A percentile compares a stretch with the other conserved stretches of the same genome.
These are phyloP conservation scores for Palaemon carinicauda DNA, from an alignment of 1,140 invertebrate genomes.

Conservation along the genomic window DNA sequence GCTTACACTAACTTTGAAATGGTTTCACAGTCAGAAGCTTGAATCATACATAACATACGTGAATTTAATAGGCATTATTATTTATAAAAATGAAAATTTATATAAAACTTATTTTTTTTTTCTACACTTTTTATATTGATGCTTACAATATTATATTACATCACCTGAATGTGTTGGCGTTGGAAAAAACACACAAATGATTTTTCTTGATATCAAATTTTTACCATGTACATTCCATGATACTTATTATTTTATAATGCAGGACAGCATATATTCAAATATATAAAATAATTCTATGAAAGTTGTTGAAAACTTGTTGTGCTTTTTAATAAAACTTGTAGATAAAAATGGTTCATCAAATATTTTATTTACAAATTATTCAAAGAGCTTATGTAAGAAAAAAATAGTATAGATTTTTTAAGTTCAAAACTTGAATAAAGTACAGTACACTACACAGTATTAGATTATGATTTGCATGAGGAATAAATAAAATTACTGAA, in stretches of 20 bases:
- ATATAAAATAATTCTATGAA: too few species aligned
- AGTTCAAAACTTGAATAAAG: too few species aligned
- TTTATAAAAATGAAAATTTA: conserved; percentile 1
- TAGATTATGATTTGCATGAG: background rate
- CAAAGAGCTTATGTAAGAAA: too few species aligned
- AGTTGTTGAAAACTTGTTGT: too few species aligned
- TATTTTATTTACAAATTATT: too few species aligned
- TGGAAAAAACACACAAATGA: background rate
- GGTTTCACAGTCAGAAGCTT: conserved; percentile 38
- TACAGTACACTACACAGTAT: background rate
- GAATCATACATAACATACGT: background rate
- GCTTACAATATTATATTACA: background rate
- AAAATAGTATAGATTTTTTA: too few species aligned
- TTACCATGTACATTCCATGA: background rate
- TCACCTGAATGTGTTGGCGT: background rate
- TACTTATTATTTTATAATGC: background rate
- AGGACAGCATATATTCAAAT: too few species aligned
- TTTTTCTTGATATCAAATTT: background rate
- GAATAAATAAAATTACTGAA: background rate
- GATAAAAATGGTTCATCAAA: too few species aligned
- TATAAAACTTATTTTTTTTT: conserved; percentile 5
- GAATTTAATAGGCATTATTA: conserved; percentile 27
- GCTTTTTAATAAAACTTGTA: too few species aligned
- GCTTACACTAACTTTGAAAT: conserved; percentile 41
- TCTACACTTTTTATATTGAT: background rate